A percentile compares a stretch with the other conserved stretches of the same genome.
These are phyloP conservation scores for Archivesica marissinica DNA, from an alignment of 1,140 invertebrate species.

Conservation along the genomic window DNA sequence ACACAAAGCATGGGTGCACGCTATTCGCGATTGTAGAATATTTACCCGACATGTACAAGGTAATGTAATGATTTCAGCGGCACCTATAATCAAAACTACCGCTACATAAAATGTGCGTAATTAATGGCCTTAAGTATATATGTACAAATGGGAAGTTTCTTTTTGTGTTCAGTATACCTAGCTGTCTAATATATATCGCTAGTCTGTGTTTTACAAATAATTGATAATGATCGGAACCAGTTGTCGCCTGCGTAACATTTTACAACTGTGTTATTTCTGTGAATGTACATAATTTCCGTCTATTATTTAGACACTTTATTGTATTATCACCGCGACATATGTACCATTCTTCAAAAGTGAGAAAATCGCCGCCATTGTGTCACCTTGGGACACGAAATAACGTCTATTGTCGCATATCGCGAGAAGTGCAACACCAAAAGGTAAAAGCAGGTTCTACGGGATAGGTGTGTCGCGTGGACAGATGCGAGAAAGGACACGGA, in stretches of 20 bases:
- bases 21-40: too few relatives aligned
- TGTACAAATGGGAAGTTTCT: too few relatives aligned
- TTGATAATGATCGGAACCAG: not conserved
- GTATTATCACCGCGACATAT: constrained; percentile 21
- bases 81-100: too few relatives aligned
- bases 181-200: too few relatives aligned
- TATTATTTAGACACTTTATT: constrained; percentile 25
- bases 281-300: not conserved
- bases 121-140: too few relatives aligned
- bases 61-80: too few relatives aligned
- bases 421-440: constrained; percentile 5
- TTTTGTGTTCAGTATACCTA: too few relatives aligned
- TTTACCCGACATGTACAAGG: too few relatives aligned
- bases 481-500: not conserved
- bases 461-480: not conserved
- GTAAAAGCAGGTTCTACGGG: not conserved
- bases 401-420: constrained; percentile 18
- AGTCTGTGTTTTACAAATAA: too few relatives aligned
- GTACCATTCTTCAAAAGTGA: constrained; percentile 1
- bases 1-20: too few relatives aligned
- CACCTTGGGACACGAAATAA: constrained; percentile 4
- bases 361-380: constrained; percentile 31
- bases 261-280: constrained; percentile 7
- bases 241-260: not conserved
- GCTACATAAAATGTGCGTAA: too few relatives aligned